phyloP scores from a whole-genome alignment of 2,888 invertebrate species.

The Smittia sp. region DNA sequence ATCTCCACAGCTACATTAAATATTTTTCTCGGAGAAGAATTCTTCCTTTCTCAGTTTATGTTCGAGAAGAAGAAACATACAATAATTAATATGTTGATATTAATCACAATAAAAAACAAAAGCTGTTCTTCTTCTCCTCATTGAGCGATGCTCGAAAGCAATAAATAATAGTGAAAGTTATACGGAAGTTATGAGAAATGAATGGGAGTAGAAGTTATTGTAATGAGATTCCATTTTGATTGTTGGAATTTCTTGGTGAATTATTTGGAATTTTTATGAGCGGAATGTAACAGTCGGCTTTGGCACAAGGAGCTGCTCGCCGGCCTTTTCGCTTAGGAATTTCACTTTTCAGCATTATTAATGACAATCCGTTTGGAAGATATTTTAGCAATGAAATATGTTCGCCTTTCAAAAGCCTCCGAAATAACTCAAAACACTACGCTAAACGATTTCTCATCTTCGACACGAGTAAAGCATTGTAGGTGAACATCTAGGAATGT shows the following conservation, averaged over 20 bases:
- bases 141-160: conserved; percentile 25
- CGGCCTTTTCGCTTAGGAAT: conserved; percentile 7
- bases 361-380: conserved; percentile 31
- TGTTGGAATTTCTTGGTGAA: conserved; percentile 32
- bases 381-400: conserved; percentile 38
- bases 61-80: background rate
- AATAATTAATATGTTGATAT: conserved; percentile 30
- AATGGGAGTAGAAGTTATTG: background rate
- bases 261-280: conserved; percentile 39
- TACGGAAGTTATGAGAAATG: conserved; percentile 28
- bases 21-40: background rate
- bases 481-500: no score
- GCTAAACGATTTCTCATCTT: background rate
- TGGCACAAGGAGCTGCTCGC: conserved; percentile 1
- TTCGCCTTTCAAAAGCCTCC: conserved; percentile 22
- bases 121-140: background rate
- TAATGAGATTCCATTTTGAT: conserved; percentile 30
- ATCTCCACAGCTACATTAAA: conserved; percentile 1
- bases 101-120: conserved; percentile 26
- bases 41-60: background rate
- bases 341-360: conserved; percentile 19
- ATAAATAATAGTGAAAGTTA: conserved; percentile 34
- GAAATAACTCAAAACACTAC: conserved; percentile 9
- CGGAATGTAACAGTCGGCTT: conserved; percentile 16
- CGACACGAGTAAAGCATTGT: no score